phyloP scores from a whole-genome alignment of 2,888 invertebrate genomes.

The Rhagium mordax region DNA sequence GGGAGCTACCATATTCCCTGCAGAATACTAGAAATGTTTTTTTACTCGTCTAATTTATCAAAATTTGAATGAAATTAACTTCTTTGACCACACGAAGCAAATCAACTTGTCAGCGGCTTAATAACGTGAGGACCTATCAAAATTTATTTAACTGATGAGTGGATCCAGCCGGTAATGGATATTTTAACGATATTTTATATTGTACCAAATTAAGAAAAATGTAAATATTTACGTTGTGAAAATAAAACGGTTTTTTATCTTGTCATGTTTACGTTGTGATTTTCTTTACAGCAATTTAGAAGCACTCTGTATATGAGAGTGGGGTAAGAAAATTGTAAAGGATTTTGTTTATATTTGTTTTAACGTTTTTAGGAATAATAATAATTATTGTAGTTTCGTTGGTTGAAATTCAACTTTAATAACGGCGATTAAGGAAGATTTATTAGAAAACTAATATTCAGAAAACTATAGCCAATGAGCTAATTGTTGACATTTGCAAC shows the following conservation, averaged over 20 bases:
- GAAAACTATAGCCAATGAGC: not conserved
- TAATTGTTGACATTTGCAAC: not conserved
- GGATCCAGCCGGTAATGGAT: not conserved
- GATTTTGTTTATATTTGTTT: too few relatives aligned
- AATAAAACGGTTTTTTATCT: too few relatives aligned
- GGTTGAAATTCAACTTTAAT: too few relatives aligned
- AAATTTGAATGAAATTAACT: slow-evolving; percentile 31
- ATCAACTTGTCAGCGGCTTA: slow-evolving; percentile 23
- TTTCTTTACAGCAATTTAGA: too few relatives aligned
- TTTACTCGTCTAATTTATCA: slow-evolving; percentile 30
- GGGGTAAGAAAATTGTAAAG: too few relatives aligned
- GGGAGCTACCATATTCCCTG: slow-evolving; percentile 17
- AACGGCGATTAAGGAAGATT: too few relatives aligned
- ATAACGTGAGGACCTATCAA: slow-evolving; percentile 22
- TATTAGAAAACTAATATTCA: too few relatives aligned
- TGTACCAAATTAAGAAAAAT: not conserved
- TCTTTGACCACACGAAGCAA: slow-evolving; percentile 18
- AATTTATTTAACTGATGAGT: slow-evolving; percentile 20
- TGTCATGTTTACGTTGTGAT: too few relatives aligned
- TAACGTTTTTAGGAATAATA: too few relatives aligned
- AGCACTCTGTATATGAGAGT: too few relatives aligned
- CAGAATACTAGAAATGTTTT: slow-evolving; percentile 28
- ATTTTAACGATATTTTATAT: slow-evolving; percentile 12
- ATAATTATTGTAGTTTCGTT: too few relatives aligned
- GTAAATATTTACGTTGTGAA: not conserved